These are phyloP conservation scores for Fulica atra DNA, from an alignment of 2,113 vertebrate genomes.

Conservation along the genomic window DNA sequence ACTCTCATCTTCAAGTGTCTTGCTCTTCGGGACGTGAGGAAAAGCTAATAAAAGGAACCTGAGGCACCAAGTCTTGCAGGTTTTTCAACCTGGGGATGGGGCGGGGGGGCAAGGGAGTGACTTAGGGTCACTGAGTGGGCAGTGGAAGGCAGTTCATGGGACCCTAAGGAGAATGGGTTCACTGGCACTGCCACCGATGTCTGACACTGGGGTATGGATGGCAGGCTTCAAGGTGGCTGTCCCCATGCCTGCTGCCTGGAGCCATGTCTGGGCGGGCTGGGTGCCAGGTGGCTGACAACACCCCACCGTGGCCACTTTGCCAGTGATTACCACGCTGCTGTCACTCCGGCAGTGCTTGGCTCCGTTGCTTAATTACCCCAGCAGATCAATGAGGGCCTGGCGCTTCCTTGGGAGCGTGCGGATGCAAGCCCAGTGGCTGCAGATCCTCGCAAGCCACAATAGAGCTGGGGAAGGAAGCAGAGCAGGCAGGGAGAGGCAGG, in stretches of 20 bases:
- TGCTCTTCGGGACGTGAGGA: slow-evolving; percentile 3
- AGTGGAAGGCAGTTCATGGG: neutral
- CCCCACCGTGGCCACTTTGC: neutral
- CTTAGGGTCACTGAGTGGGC: neutral
- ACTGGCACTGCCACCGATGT: accelerated
- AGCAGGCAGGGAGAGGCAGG: neutral
- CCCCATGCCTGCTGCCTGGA: neutral
- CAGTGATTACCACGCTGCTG: neutral
- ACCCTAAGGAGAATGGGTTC: accelerated
- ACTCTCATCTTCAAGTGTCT: slow-evolving; percentile 37
- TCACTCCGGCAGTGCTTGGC: neutral
- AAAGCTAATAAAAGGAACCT: slow-evolving; percentile 38
- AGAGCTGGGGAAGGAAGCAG: neutral
- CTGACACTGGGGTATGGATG: accelerated
- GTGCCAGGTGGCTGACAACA: slow-evolving; percentile 30
- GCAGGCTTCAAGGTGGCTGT: neutral
- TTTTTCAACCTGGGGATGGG: neutral
- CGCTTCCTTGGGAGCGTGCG: neutral
- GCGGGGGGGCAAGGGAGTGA: neutral
- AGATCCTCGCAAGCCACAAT: accelerated
- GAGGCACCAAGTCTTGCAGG: neutral
- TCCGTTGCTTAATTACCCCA: neutral
- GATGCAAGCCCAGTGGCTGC: accelerated
- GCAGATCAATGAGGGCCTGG: neutral
- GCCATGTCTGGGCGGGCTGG: neutral